phyloP scores from a whole-genome alignment of 1,140 invertebrate genomes.

The Tribolium castaneum region DNA sequence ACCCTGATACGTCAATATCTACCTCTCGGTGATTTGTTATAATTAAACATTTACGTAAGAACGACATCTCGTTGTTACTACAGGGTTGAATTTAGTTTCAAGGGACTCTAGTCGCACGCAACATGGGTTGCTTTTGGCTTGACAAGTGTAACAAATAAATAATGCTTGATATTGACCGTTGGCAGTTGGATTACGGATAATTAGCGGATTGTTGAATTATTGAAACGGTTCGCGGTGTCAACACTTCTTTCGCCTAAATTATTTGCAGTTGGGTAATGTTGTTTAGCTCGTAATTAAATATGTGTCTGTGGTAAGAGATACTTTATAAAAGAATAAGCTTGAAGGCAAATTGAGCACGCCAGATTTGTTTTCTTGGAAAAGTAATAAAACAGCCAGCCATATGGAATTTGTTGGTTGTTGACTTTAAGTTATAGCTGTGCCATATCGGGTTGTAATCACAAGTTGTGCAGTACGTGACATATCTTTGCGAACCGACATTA shows the following conservation, averaged over 20 bases:
- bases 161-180: not conserved
- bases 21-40: no score
- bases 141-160: not conserved
- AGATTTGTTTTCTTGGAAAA: constrained; percentile 2
- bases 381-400: not conserved
- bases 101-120: no score
- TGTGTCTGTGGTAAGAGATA: no score
- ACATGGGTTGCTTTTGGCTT: not conserved
- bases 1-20: no score
- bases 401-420: not conserved
- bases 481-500: not conserved
- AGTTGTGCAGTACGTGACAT: constrained; percentile 11
- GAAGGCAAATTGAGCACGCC: not conserved
- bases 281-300: no score
- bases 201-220: not conserved
- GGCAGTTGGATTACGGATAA: not conserved
- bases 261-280: no score
- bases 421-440: constrained; percentile 6
- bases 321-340: not conserved
- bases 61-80: no score
- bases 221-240: no score
- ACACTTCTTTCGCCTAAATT: no score
- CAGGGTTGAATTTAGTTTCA: no score
- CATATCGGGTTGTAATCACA: constrained; percentile 15
- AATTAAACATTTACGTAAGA: no score